phyloP scores from a whole-genome alignment of 1,140 invertebrate species.

The Meloidogyne floridensis region DNA sequence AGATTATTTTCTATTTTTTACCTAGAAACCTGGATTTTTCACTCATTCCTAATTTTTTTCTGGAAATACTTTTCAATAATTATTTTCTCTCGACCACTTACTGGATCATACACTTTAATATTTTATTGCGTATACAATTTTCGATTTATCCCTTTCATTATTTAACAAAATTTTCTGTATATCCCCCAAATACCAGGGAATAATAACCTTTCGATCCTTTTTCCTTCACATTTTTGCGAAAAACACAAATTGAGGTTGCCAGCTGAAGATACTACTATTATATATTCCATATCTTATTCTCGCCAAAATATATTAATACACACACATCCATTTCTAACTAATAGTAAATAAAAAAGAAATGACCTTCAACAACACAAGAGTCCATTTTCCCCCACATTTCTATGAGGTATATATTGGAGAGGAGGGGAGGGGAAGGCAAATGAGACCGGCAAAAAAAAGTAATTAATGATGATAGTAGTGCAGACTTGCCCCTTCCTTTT shows the following conservation, averaged over 20 bases:
- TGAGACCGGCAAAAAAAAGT: neutral
- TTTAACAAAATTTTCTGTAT: neutral
- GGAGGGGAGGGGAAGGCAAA: neutral
- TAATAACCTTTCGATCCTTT: neutral
- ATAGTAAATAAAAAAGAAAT: neutral
- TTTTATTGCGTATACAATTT: neutral
- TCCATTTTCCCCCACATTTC: neutral
- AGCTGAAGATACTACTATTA: neutral
- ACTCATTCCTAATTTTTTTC: no score
- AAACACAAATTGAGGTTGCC: neutral
- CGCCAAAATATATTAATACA: neutral
- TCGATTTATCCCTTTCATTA: neutral
- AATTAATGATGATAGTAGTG: neutral
- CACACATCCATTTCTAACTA: neutral
- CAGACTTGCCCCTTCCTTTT: neutral
- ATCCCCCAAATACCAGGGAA: no score
- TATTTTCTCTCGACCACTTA: no score
- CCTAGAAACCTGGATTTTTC: no score
- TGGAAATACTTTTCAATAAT: no score
- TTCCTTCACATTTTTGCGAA: neutral
- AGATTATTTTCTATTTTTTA: no score
- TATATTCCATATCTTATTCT: neutral
- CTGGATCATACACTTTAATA: neutral
- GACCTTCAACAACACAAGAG: constrained; percentile 6
- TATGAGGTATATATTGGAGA: neutral